Conservation (phyloP, 2,888 invertebrate genomes). For the Archaeoteleia sp. region DNA sequence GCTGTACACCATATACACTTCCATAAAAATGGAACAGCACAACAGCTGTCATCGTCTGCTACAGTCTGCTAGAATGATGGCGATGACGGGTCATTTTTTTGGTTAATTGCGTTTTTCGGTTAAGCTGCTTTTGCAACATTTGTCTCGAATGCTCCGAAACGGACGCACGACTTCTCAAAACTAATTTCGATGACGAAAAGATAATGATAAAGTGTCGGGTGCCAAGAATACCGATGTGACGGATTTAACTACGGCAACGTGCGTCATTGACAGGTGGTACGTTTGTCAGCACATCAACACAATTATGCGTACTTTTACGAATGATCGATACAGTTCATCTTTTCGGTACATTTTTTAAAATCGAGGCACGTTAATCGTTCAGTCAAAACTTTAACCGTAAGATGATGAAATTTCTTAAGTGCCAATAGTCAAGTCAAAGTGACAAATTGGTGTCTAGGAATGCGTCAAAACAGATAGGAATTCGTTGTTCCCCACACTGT, state of each 20-base stretch:
- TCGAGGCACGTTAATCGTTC: no score
- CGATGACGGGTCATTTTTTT: constrained; percentile 62
- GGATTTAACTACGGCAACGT: constrained; percentile 45
- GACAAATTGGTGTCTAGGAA: constrained; percentile 8
- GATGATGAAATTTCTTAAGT: no score
- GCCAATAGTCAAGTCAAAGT: no score
- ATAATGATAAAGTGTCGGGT: constrained; percentile 39
- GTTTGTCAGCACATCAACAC: constrained; percentile 1
- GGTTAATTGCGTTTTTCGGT: constrained; percentile 58
- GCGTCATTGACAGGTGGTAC: constrained; percentile 67
- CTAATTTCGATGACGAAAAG: no score
- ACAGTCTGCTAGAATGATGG: constrained; percentile 59
- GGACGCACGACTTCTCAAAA: no score
- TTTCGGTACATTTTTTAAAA: no score
- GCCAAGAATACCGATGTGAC: constrained; percentile 41
- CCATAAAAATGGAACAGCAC: neutral
- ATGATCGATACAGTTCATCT: neutral
- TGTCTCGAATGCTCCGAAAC: constrained; percentile 11
- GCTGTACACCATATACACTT: no score
- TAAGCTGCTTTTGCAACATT: constrained; percentile 2
- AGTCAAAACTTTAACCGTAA: no score
- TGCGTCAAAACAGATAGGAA: constrained; percentile 36
- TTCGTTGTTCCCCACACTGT: constrained; percentile 29
- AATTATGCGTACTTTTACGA: no score
- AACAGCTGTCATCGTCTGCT: constrained; percentile 60